Evolutionary conservation across 2,888 invertebrate species (phyloP).

Genomic region (Tineola bisselliella): DNA sequence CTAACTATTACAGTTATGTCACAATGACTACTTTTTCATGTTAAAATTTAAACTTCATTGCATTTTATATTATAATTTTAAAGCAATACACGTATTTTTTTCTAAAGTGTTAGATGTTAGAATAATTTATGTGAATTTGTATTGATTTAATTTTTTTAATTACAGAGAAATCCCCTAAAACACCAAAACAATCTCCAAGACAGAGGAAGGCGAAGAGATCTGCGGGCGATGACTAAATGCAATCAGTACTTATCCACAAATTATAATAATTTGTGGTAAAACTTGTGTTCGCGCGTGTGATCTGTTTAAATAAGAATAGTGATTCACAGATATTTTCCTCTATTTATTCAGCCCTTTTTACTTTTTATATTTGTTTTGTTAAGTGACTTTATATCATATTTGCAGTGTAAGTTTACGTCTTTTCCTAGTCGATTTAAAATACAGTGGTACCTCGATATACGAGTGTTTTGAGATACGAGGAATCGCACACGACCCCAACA

Average conservation of each 20-base stretch:
- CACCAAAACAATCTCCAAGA: conserved; percentile 76
- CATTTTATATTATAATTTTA: too few species aligned
- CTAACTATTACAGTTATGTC: too few species aligned
- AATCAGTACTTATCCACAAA: neutral
- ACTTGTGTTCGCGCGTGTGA: conserved; percentile 22
- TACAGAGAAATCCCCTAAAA: conserved; percentile 78
- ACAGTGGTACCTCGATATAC: too few species aligned
- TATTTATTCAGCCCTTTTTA: neutral
- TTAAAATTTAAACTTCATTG: too few species aligned
- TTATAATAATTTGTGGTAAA: neutral
- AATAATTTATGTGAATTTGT: too few species aligned
- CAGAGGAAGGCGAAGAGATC: conserved; percentile 80
- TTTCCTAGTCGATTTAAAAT: neutral
- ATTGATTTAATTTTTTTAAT: conserved; percentile 25
- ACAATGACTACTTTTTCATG: too few species aligned
- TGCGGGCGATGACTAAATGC: conserved; percentile 72
- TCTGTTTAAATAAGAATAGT: conserved; percentile 39
- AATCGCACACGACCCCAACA: too few species aligned
- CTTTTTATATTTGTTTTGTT: neutral
- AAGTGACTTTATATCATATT: too few species aligned
- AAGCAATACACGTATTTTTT: too few species aligned
- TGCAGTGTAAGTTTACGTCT: too few species aligned
- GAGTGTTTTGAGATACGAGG: too few species aligned
- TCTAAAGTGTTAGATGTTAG: too few species aligned
- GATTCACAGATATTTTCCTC: neutral